Evolutionary conservation across 2,888 invertebrate species (phyloP), one percentile per base, ranked within the genome.

Genomic region (Elegia similella): DNA sequence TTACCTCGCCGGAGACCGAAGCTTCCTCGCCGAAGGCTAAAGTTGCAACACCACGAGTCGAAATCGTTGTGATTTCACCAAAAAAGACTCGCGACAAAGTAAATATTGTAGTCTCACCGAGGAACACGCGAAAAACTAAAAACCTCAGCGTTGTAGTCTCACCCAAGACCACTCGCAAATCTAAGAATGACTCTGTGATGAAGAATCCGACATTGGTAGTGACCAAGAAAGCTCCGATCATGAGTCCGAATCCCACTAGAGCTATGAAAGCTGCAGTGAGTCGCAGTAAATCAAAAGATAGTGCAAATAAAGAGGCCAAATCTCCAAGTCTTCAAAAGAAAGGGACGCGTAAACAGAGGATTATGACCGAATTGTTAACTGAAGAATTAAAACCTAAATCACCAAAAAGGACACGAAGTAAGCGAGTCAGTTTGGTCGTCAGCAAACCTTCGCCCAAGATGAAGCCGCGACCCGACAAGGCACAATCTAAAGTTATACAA

Each of bases 201-300:
- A 82, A 74, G 54, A 82, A 70, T 55, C 75, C 69, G 0, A 75
- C 79, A 1, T 59, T 86, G 13, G 76, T 82, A 10, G 72, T 86
- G 5, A 57, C 72, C 0, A 84, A 85, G 56, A 86, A 80, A 62
- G 54, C 75, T 0, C 84, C 84, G 0, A 66, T 67, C 7, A 66
- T 78, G 64, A 75, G 68, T n/a, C 79, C 80, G 0, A 59, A 67
- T 48, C 58, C 64, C 0, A 48, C 56, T 8, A 42, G 44, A 23
- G 23, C 23, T 23, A 5, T 5, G 10, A 57, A 48, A 13, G 55
- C 56, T 12, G 56, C 29, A 12, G n/a, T n/a, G n/a, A n/a, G n/a
- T n/a, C n/a, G 53, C 54, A 30, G 56, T 52, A 1, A 57, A 56
- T 3, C 32, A 13, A 60, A 52, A 42, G 43, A 56, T 10, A 38